Evolutionary conservation across 2,888 invertebrate genomes (phyloP).

Genomic region (Erebia ligea): DNA sequence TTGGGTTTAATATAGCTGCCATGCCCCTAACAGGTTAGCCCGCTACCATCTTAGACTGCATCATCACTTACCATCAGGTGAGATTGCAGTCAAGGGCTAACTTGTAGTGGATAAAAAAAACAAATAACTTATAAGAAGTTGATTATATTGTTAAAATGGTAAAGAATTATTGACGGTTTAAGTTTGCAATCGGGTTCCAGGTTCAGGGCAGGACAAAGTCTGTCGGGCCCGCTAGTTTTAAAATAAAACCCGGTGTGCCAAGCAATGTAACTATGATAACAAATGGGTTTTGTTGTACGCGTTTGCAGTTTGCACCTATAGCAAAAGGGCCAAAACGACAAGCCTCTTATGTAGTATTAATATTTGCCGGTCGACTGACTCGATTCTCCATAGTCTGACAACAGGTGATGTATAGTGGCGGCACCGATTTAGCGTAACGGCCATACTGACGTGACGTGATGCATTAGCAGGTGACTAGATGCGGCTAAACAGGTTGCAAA

Average conservation of each 20-base stretch:
- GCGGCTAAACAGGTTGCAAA: background rate
- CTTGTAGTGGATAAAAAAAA: too few species aligned
- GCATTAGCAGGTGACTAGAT: slow-evolving; percentile 42
- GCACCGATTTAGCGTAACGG: slow-evolving; percentile 41
- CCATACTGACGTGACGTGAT: slow-evolving; percentile 39
- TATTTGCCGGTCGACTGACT: slow-evolving; percentile 21
- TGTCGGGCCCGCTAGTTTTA: too few species aligned
- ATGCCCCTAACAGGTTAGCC: too few species aligned
- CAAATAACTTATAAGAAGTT: too few species aligned
- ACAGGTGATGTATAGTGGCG: slow-evolving; percentile 27
- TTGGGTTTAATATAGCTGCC: too few species aligned
- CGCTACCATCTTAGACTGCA: too few species aligned
- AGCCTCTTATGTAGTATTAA: slow-evolving; percentile 10
- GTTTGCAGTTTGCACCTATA: background rate
- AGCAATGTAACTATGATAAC: background rate
- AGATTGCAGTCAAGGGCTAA: too few species aligned
- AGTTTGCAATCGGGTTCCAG: too few species aligned
- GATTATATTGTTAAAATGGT: too few species aligned
- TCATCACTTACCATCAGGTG: too few species aligned
- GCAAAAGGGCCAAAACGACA: background rate
- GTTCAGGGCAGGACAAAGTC: too few species aligned
- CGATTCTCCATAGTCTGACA: slow-evolving; percentile 21
- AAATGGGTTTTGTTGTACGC: slow-evolving; percentile 9
- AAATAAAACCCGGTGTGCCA: slow-evolving; percentile 2
- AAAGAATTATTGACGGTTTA: background rate